Base-by-base conservation (phyloP, 2,888 invertebrate species). In the Melinaea menophilus region DNA sequence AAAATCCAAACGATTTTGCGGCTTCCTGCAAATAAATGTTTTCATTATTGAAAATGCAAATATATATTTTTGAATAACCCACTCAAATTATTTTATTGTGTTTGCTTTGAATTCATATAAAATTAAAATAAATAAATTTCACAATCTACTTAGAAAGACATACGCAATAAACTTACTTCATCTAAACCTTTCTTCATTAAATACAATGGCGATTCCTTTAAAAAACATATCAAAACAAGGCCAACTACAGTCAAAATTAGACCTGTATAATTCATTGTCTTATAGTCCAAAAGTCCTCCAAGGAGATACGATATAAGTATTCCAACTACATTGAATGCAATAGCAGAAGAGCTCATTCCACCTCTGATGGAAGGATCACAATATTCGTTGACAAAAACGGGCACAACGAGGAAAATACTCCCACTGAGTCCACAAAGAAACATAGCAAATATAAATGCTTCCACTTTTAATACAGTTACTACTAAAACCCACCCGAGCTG, bases 261-360 rank as follows among this genome's bases (percentile, higher is more conserved):
- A 22, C 78, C 75, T 0, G 74, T 62, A 61, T 83, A 82, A 0
- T 78, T 63, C 76, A 81, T 79, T 1, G 61, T 57, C 31, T 75
- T 22, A 61, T 85, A 86, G 2, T 71, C 63, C 58, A 83, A 57
- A 13, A 66, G 72, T 0, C 82, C 81, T 2, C 84, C 84, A 2
- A 82, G 56, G 1, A 80, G 41, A 63, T 69, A 71, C 7, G 69
- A 71, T 2, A 68, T 46, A 35, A 71, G 33, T 45, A 66, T 60
- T 0, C 71, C 71, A 0, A 66, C n/a, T 3, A 58, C 55, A 47
- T 61, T 62, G 58, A 67, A 69, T 0, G 69, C 22, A 22, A 67
- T 61, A 1, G 62, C 51, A 3, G 61, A 60, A 7, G 68, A 48
- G 4, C 67, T 68, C 61, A 71, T 55, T 2, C 63, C 58, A 2